phyloP scores from a whole-genome alignment of 2,113 vertebrate genomes.

The Heloderma charlesbogerti region DNA sequence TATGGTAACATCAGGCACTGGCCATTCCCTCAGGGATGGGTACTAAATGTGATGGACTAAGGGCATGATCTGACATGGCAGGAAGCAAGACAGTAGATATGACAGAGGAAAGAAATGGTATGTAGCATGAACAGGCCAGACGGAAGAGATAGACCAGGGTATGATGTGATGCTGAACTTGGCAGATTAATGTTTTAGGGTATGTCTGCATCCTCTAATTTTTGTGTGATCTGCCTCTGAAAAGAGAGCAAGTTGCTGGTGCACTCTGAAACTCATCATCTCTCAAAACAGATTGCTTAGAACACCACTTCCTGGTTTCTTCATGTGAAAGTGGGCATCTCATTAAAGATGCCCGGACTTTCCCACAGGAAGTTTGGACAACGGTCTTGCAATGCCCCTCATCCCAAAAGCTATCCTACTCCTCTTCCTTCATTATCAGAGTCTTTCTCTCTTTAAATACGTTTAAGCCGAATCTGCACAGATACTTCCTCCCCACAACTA shows the following conservation, averaged over 20 bases:
- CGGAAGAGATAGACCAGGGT: not conserved
- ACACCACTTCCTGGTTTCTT: not conserved
- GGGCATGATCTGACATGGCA: slow-evolving; percentile 12
- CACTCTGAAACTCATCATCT: not conserved
- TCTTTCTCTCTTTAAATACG: not conserved
- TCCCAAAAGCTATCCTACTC: not conserved
- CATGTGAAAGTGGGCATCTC: not conserved
- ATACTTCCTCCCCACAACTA: not conserved
- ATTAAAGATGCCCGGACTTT: not conserved
- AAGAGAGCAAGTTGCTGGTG: not conserved
- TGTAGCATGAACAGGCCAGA: not conserved
- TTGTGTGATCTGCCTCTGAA: not conserved
- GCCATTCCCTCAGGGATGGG: not conserved
- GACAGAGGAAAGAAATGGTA: not conserved
- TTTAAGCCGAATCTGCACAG: not conserved
- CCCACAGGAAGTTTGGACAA: not conserved
- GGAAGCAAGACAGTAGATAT: slow-evolving; percentile 19
- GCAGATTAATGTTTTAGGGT: not conserved
- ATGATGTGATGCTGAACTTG: not conserved
- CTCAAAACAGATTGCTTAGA: not conserved
- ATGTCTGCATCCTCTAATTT: not conserved
- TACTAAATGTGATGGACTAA: slow-evolving; percentile 34
- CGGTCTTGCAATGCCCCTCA: not conserved
- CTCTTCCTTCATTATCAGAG: not conserved
- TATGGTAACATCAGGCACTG: not conserved